phyloP scores from a whole-genome alignment of 2,888 invertebrate species.

The Drosophila borborema region DNA sequence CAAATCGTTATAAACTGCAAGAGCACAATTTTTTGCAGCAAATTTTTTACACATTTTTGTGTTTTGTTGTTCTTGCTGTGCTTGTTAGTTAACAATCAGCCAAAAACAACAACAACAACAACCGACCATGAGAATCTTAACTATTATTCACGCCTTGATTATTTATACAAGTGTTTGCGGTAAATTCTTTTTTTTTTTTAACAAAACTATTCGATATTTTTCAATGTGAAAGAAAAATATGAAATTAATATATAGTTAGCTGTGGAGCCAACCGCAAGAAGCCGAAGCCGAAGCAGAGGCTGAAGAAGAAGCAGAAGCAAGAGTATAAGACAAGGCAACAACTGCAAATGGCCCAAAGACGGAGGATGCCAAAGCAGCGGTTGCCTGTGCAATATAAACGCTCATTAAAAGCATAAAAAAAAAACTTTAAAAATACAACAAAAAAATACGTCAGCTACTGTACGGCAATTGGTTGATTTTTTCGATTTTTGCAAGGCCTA shows the following conservation, averaged over 20 bases:
- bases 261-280: not conserved
- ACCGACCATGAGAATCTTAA: constrained; percentile 11
- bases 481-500: constrained; percentile 59
- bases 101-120: constrained; percentile 16
- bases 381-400: constrained; percentile 73
- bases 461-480: constrained; percentile 79
- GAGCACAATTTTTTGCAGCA: too few relatives aligned
- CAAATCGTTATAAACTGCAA: too few relatives aligned
- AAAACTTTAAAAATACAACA: constrained; percentile 52
- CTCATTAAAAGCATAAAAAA: constrained; percentile 81
- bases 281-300: not conserved
- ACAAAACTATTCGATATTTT: constrained; percentile 22
- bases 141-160: constrained; percentile 33
- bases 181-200: constrained; percentile 2
- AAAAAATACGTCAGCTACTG: constrained; percentile 69
- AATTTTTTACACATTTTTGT: not conserved
- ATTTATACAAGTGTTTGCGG: constrained; percentile 57
- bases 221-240: constrained; percentile 32
- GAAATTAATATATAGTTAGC: constrained; percentile 24
- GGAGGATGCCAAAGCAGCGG: constrained; percentile 36
- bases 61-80: constrained; percentile 10
- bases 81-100: constrained; percentile 12
- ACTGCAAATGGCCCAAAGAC: constrained; percentile 28
- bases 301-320: not conserved
- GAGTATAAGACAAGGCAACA: not conserved